A percentile compares a stretch with the other conserved stretches of the same genome.
These are phyloP conservation scores for Antennarius striatus DNA, from an alignment of 2,113 vertebrate species.

Conservation along the genomic window DNA sequence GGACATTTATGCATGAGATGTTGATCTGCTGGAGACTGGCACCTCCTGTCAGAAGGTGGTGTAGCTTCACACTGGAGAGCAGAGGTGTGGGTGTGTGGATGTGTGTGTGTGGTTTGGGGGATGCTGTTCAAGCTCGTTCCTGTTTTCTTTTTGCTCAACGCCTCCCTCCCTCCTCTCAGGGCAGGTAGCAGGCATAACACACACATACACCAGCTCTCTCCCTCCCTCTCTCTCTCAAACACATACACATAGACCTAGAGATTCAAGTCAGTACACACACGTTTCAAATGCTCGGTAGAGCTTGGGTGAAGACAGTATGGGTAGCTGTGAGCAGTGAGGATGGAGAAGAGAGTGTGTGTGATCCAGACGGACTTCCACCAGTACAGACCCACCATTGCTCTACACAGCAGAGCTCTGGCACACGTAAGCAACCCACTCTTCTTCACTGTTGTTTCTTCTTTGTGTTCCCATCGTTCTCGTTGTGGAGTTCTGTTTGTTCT, in stretches of 20 bases:
- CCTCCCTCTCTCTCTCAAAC: not conserved
- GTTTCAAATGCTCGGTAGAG: constrained; percentile 60
- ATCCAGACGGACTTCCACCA: constrained; percentile 86
- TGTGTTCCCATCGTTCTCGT: not conserved
- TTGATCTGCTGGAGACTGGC: constrained; percentile 8
- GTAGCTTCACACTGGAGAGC: constrained; percentile 39
- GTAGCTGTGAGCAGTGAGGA: constrained; percentile 68
- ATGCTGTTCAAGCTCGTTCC: constrained; percentile 65
- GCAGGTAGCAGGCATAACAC: constrained; percentile 75
- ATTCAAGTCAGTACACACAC: constrained; percentile 37
- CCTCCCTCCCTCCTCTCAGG: constrained; percentile 59
- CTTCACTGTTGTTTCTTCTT: not conserved
- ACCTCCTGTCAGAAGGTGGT: constrained; percentile 35
- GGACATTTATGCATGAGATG: no score
- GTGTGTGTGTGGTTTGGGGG: constrained; percentile 21
- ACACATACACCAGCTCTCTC: constrained; percentile 26
- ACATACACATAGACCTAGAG: constrained; percentile 36
- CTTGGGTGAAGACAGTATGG: constrained; percentile 75
- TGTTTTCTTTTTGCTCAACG: constrained; percentile 71
- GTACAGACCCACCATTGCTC: constrained; percentile 73
- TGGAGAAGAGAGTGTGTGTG: constrained; percentile 84
- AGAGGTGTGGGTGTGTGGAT: constrained; percentile 18
- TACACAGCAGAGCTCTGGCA: constrained; percentile 64
- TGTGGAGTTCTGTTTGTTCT: not conserved
- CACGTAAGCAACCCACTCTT: constrained; percentile 70